Percentiles rank a stretch among this genome's conserved stretches.
Evolutionary conservation across 2,888 invertebrate species (phyloP).

Genomic region (Lymantria dispar): DNA sequence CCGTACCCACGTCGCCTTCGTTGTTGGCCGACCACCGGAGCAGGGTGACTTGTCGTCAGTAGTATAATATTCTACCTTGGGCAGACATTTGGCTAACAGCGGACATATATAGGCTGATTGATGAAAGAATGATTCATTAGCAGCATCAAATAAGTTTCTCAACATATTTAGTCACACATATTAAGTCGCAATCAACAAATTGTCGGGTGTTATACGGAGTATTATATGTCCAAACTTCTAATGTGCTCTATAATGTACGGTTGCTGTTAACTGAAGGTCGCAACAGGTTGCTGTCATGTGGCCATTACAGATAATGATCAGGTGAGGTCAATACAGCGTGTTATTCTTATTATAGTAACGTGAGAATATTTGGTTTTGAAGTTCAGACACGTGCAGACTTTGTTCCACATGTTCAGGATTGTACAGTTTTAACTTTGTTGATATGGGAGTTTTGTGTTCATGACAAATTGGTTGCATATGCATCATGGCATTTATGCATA

Average conservation of each 20-base stretch:
- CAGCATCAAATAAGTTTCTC: too few species aligned
- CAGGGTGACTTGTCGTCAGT: too few species aligned
- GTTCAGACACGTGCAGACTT: background rate
- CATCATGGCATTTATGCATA: background rate
- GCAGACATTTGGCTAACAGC: too few species aligned
- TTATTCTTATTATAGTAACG: conserved; percentile 31
- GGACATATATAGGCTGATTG: too few species aligned
- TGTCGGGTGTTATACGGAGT: background rate
- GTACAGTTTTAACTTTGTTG: background rate
- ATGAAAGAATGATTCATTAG: too few species aligned
- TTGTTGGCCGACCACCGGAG: too few species aligned
- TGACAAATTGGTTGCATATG: background rate
- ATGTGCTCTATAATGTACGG: conserved; percentile 12
- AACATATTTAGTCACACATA: too few species aligned
- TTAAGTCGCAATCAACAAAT: background rate
- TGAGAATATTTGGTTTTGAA: conserved; percentile 24
- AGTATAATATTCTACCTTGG: too few species aligned
- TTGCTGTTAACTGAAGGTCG: conserved; percentile 19
- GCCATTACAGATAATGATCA: conserved; percentile 40
- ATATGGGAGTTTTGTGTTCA: too few species aligned
- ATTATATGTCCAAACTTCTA: conserved; percentile 11
- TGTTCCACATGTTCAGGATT: background rate
- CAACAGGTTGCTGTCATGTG: conserved; percentile 35
- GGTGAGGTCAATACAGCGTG: conserved; percentile 32
- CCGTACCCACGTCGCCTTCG: too few species aligned